Base-by-base conservation (phyloP, 1,140 invertebrate genomes). In the Frieseomelitta varia region DNA sequence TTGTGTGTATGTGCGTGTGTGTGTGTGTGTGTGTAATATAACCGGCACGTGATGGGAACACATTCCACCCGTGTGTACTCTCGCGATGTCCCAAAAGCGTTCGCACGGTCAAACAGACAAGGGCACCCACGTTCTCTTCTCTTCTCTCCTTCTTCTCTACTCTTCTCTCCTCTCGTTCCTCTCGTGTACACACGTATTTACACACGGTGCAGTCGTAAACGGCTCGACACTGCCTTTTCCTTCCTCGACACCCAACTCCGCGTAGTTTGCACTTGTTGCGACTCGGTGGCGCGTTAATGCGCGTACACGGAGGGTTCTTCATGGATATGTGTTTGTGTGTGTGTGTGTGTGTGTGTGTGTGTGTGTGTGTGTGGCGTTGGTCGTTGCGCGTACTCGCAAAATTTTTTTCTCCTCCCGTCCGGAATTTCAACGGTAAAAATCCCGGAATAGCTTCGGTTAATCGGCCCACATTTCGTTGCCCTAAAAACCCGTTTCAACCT, bases 41-140 rank as follows among this genome's bases (percentile, higher is more conserved):
- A 53, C 17, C 58, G 12, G 58, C 24, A 79, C 85, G 55, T 67
- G 58, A 87, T 81, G 81, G 61, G 71, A 79, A 79, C 68, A 47
- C 68, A 74, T 83, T 83, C 74, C 81, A 55, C 51, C 65, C 65
- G 75, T 78, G 63, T 69, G 69, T 47, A 47, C 39, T 47, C 27
- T 47, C 74, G 65, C 53, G 34, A 55, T 78, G 80, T 79, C 76
- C 87, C 76, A 71, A 84, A 87, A 85, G n/a, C 65, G 63, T 68
- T 74, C 85, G 72, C 81, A 67, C 61, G 78, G 61, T 27, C 63
- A 51, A 61, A 63, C 58, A 10, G 63, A 15, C 21, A 19, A 56
- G 79, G 34, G 55, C 55, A 56, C 30, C 55, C 19, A 27, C 19
- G 12, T 19, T 21, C n/a, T 30, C 61, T n/a, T 21, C 56, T 39